These are phyloP conservation scores for Hydrolagus affinis DNA, from an alignment of 2,113 vertebrate genomes.

Conservation along the genomic window DNA sequence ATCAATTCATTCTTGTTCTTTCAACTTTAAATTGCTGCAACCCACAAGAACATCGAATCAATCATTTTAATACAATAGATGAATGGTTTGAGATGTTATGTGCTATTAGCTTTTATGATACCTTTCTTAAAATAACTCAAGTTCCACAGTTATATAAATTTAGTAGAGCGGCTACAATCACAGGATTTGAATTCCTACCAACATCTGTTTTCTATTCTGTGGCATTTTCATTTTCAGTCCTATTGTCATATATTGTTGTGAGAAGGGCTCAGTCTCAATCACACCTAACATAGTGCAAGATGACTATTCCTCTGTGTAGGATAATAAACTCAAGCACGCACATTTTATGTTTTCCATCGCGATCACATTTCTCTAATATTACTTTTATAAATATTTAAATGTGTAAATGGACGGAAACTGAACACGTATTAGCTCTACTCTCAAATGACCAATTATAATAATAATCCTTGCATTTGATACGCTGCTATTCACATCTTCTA, in stretches of 20 bases:
- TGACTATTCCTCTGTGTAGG: background rate
- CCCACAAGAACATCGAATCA: slow-evolving; percentile 6
- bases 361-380: background rate
- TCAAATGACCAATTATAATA: too few relatives aligned
- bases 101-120: background rate
- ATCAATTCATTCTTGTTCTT: background rate
- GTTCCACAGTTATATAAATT: slow-evolving; percentile 1
- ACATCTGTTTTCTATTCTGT: slow-evolving; percentile 29
- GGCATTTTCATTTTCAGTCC: slow-evolving; percentile 9
- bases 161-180: background rate
- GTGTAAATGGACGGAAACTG: too few relatives aligned
- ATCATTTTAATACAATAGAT: background rate
- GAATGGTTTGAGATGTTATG: background rate
- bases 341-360: background rate
- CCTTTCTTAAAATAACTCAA: slow-evolving; percentile 8
- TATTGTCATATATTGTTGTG: slow-evolving; percentile 2
- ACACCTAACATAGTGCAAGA: background rate
- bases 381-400: background rate
- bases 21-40: slow-evolving; percentile 8
- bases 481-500: too few relatives aligned
- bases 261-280: background rate
- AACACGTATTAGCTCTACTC: too few relatives aligned
- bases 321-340: background rate
- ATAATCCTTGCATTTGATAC: too few relatives aligned
- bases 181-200: background rate